Conservation (phyloP, 2,797 vertebrate species). For the Dallia pectoralis region DNA sequence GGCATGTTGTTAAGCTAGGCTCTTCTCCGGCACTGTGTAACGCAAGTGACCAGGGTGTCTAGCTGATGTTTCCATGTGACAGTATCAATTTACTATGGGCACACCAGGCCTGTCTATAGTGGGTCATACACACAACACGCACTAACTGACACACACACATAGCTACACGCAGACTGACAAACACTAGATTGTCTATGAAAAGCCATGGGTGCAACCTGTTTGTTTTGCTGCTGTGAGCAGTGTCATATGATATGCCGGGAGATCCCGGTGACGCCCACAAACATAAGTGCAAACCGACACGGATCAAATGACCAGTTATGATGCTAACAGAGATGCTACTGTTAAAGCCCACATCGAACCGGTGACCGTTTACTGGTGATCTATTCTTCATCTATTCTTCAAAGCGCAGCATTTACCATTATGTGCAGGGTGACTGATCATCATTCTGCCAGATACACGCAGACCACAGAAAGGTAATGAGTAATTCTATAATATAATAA, state of each 20-base stretch:
- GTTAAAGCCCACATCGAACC: background rate
- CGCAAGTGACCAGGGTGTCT: slow-evolving; percentile 67
- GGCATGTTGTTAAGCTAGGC: slow-evolving; percentile 43
- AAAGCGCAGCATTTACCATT: too few species aligned
- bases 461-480: background rate
- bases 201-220: slow-evolving; percentile 43
- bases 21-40: slow-evolving; percentile 63
- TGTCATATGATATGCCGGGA: slow-evolving; percentile 38
- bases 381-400: too few species aligned
- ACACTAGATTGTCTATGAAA: slow-evolving; percentile 16
- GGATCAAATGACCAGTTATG: slow-evolving; percentile 32
- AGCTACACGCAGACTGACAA: slow-evolving; percentile 14
- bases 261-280: slow-evolving; percentile 31
- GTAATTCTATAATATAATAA: too few species aligned
- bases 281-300: slow-evolving; percentile 30
- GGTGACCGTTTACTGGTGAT: background rate
- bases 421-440: background rate
- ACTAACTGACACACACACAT: too few species aligned
- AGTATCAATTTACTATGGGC: slow-evolving; percentile 57
- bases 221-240: slow-evolving; percentile 39
- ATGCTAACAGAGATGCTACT: background rate
- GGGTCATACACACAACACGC: slow-evolving; percentile 7
- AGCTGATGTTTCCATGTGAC: slow-evolving; percentile 70
- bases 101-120: slow-evolving; percentile 6
- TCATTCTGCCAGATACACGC: background rate